These are phyloP conservation scores for Aporophyla nigra DNA, from an alignment of 2,888 invertebrate species.

Conservation along the genomic window DNA sequence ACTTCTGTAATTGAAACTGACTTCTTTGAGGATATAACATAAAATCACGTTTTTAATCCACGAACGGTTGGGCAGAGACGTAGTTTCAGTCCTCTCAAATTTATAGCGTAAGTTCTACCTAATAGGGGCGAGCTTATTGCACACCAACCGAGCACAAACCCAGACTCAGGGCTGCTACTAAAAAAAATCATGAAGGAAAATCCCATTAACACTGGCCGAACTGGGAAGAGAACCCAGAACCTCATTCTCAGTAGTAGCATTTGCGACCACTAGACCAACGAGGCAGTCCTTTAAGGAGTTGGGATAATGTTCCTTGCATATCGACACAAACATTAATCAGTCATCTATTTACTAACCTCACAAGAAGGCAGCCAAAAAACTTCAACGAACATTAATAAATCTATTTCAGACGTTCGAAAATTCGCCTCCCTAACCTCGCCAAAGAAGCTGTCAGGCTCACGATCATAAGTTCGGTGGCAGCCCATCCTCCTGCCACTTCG, in stretches of 20 bases:
- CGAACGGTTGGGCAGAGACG: too few species aligned
- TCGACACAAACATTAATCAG: not conserved
- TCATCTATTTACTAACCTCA: not conserved
- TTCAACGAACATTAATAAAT: conserved; percentile 43
- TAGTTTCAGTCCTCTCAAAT: too few species aligned
- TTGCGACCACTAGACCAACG: too few species aligned
- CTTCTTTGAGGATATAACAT: not conserved
- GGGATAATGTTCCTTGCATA: not conserved
- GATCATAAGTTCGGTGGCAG: conserved; percentile 37
- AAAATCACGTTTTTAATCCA: too few species aligned
- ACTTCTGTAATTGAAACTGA: not conserved
- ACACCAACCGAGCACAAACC: too few species aligned
- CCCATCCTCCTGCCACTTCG: conserved; percentile 45
- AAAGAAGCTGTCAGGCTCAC: conserved; percentile 33
- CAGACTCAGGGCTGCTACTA: too few species aligned
- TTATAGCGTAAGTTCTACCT: too few species aligned
- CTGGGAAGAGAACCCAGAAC: too few species aligned
- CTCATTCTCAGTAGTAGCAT: too few species aligned
- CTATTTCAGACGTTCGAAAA: conserved; percentile 20
- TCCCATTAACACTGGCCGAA: too few species aligned
- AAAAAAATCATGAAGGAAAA: too few species aligned
- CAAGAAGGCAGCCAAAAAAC: conserved; percentile 2
- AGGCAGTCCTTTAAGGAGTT: not conserved
- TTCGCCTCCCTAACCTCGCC: conserved; percentile 2
- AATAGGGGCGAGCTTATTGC: too few species aligned